These are phyloP conservation scores for Spilogale gracilis DNA, from an alignment of 2,113 vertebrate genomes.

Conservation along the genomic window DNA sequence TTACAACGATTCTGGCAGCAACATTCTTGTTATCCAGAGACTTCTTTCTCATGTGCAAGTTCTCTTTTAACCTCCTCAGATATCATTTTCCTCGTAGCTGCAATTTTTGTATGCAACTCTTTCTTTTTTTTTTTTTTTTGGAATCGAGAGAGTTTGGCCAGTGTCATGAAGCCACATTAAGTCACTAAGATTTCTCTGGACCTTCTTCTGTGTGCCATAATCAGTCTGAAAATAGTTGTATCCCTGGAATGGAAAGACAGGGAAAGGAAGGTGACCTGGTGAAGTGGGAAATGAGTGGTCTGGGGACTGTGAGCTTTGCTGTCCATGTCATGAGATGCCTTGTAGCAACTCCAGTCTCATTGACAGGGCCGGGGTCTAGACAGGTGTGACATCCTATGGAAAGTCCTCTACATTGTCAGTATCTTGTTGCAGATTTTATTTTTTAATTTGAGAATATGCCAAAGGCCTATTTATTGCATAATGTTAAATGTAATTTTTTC, in stretches of 20 bases:
- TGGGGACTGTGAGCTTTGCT: neutral
- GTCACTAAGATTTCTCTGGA: conserved; percentile 55
- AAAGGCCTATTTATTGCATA: neutral
- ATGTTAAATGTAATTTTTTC: conserved; percentile 12
- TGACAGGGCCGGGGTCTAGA: neutral
- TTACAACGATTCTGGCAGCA: conserved; percentile 76
- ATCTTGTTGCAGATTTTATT: neutral
- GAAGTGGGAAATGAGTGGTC: neutral
- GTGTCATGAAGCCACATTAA: conserved; percentile 66
- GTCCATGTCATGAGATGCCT: neutral
- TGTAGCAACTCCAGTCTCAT: neutral
- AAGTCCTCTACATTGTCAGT: neutral
- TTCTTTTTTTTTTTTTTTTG: conserved; percentile 39
- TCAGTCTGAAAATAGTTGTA: conserved; percentile 69
- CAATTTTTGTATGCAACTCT: conserved; percentile 69
- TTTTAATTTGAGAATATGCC: neutral
- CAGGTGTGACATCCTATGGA: neutral
- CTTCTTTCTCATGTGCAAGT: conserved; percentile 66
- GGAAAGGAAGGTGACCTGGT: neutral
- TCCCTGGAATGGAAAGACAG: conserved; percentile 53
- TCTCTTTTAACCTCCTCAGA: conserved; percentile 76
- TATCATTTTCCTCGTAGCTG: conserved; percentile 74
- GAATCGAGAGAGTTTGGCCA: conserved; percentile 73
- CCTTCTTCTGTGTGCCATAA: conserved; percentile 47
- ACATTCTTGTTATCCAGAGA: conserved; percentile 76